phyloP scores from a whole-genome alignment of 1,140 invertebrate genomes.

The Brachionus asplanchnoidis region DNA sequence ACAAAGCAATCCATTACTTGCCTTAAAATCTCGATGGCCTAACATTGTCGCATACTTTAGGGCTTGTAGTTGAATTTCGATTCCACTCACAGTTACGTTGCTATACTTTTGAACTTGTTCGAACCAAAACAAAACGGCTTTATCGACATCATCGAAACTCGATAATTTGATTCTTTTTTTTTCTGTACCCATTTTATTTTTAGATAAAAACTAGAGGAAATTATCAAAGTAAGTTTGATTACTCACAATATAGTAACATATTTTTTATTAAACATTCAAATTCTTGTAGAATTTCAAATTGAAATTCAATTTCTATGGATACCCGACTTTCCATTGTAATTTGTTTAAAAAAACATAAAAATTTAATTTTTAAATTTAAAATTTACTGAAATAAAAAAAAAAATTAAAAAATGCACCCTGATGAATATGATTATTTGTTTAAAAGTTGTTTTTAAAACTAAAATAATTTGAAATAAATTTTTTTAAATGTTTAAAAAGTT shows the following conservation, averaged over 20 bases:
- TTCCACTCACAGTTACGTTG: too few relatives aligned
- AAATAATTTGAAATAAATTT: neutral
- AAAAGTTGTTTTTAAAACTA: constrained; percentile 3
- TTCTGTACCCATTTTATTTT: too few relatives aligned
- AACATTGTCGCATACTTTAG: too few relatives aligned
- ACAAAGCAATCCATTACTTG: too few relatives aligned
- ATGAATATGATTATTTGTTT: constrained; percentile 11
- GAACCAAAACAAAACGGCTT: too few relatives aligned
- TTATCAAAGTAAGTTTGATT: neutral
- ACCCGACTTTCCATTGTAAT: neutral
- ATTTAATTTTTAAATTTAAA: neutral
- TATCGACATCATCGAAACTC: too few relatives aligned
- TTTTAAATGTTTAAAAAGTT: constrained; percentile 72
- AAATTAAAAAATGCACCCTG: neutral
- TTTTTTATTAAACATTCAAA: neutral
- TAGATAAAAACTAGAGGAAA: neutral
- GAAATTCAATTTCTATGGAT: neutral
- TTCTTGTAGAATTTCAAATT: too few relatives aligned
- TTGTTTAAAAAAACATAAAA: neutral
- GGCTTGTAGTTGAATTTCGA: too few relatives aligned
- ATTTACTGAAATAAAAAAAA: neutral
- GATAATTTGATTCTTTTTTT: too few relatives aligned
- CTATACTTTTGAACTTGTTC: too few relatives aligned
- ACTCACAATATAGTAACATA: neutral
- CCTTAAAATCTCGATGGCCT: too few relatives aligned